These are phyloP conservation scores for Lepidocolaptes lacrymiger DNA, from an alignment of 2,797 vertebrate genomes.

Conservation along the genomic window DNA sequence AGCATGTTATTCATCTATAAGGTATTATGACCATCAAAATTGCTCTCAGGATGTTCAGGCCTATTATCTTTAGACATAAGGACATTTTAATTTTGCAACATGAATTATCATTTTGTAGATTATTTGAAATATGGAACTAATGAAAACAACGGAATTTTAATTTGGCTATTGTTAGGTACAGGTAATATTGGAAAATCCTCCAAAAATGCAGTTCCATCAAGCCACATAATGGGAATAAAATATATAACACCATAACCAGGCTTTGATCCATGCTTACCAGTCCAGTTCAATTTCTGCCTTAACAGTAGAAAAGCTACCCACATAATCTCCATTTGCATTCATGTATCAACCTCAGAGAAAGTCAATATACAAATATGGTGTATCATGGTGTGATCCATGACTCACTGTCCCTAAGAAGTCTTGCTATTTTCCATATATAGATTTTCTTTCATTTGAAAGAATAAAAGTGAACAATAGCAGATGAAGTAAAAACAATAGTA, in stretches of 20 bases:
- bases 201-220: neutral
- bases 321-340: neutral
- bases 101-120: neutral
- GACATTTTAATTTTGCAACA: neutral
- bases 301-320: neutral
- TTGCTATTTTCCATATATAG: neutral
- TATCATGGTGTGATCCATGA: neutral
- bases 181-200: neutral
- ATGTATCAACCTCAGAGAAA: neutral
- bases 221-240: neutral
- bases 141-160: neutral
- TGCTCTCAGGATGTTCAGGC: neutral
- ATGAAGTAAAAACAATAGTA: conserved; percentile 5
- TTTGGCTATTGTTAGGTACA: neutral
- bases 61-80: neutral
- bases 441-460: neutral
- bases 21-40: neutral
- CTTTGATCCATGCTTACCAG: neutral
- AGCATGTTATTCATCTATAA: neutral
- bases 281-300: neutral
- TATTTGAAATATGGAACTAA: neutral
- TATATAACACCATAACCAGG: neutral
- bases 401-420: neutral
- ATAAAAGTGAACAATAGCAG: neutral
- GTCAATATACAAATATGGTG: neutral